Evolutionary conservation across 1,140 invertebrate genomes (phyloP), one percentile per base, ranked within the genome.

Genomic region (Trachymyrmex septentrionalis): DNA sequence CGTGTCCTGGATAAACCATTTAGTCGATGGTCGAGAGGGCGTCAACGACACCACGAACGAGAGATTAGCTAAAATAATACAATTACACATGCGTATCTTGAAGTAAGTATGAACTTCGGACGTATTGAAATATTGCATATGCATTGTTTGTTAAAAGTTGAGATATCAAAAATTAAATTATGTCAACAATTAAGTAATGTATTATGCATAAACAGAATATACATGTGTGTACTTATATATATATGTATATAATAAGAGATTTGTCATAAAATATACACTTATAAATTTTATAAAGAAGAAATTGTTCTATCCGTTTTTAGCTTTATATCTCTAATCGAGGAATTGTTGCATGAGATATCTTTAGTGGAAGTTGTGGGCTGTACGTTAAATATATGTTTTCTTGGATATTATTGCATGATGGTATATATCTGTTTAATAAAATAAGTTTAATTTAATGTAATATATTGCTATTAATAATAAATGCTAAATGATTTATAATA

Each of bases 351-450:
- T 10, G 90, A 92, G 69, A 89, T 93, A 71, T 92, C 92, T 55
- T 78, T 93, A 24, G 77, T 93, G 4, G 92, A 94, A 89, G 87
- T 93, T 50, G 66, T 93, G 5, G 92, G 92, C 10, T 93, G 93
- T 50, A 93, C 91, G 0, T 66, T 93, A 59, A 93, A 92, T 30
- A 93, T 93, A 71, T 94, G 93, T 80, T 90, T 93, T 27, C 76
- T 93, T 16, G 92, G 90, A 75, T 94, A 93, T 91, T 91, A 92
- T 73, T 91, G 90, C 34, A 90, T 93, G 61, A 90, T 85, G 90
- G 92, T 92, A 90, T 6, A 69, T 57, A 57, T 77, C 9, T 16
- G 73, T 63, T 80, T 53, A 9, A 78, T 50, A 48, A 16, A 48
- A 7, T 44, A 44, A 44, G 1, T 10, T 44, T 44, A 44, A 44